phyloP scores from a whole-genome alignment of 2,888 invertebrate species.

The Plagiodera versicolora region DNA sequence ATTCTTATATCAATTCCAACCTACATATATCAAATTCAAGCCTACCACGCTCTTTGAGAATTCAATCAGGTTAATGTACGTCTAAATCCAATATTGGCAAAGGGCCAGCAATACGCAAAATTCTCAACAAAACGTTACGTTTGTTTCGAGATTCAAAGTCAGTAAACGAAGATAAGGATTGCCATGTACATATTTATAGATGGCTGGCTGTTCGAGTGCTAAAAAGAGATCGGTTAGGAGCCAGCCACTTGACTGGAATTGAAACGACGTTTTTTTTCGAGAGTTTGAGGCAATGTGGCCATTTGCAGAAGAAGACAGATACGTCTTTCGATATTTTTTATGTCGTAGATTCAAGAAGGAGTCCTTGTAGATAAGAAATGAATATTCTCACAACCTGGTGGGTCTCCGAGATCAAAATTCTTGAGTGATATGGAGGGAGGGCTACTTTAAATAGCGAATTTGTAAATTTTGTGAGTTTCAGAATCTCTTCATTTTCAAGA shows the following conservation, averaged over 20 bases:
- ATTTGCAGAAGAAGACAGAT: no score
- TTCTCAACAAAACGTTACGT: neutral
- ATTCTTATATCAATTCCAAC: no score
- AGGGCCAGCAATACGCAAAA: slow-evolving; percentile 27
- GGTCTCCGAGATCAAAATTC: no score
- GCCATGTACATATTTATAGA: neutral
- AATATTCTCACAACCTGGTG: no score
- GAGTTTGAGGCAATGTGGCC: neutral
- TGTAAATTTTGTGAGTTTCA: no score
- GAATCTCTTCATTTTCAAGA: no score
- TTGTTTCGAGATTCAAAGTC: neutral
- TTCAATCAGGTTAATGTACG: slow-evolving; percentile 29
- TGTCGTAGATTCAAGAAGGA: no score
- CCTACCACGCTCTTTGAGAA: neutral
- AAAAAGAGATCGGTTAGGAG: neutral
- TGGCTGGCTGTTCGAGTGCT: neutral
- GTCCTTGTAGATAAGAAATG: no score
- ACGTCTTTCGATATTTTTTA: no score
- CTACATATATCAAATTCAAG: no score
- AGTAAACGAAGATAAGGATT: neutral
- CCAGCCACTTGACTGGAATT: neutral
- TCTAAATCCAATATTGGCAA: slow-evolving; percentile 32
- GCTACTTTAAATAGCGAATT: no score
- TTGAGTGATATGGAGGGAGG: no score
- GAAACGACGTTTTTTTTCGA: neutral